Evolutionary conservation across 2,113 vertebrate species (phyloP).

Genomic region (Oncorhynchus keta): DNA sequence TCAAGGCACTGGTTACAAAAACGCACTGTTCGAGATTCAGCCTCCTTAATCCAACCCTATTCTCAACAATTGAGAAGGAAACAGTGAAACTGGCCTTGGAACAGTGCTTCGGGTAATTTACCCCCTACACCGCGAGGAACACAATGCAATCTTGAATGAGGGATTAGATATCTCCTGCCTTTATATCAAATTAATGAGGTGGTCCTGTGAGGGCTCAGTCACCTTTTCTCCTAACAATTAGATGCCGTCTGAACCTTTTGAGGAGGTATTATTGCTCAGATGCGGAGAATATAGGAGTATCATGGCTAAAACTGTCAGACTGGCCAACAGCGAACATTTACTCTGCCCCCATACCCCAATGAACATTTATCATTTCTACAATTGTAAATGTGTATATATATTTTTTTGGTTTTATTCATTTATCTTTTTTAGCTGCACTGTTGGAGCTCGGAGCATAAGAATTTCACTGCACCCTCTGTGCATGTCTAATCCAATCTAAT

Average conservation of each 20-base stretch:
- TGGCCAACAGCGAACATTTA: too few species aligned
- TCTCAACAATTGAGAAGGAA: background rate
- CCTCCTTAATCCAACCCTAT: background rate
- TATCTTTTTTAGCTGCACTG: too few species aligned
- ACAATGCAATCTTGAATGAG: background rate
- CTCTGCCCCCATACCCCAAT: too few species aligned
- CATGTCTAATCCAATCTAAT: background rate
- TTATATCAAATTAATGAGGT: conserved; percentile 27
- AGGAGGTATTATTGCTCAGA: background rate
- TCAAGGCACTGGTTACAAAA: background rate
- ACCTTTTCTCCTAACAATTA: background rate
- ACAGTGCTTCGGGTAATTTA: background rate
- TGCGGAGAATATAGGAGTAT: background rate
- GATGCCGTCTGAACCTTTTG: background rate
- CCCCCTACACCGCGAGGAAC: background rate
- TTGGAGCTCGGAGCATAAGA: too few species aligned
- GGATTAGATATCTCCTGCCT: conserved; percentile 13
- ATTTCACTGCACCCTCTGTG: too few species aligned
- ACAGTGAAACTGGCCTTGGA: background rate
- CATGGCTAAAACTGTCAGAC: too few species aligned
- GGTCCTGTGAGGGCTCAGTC: conserved; percentile 16
- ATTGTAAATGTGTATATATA: too few species aligned
- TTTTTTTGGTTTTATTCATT: too few species aligned
- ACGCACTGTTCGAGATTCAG: background rate
- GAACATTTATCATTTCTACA: too few species aligned